Evolutionary conservation across 2,888 invertebrate genomes (phyloP).

Genomic region (Stenodema calcarata): DNA sequence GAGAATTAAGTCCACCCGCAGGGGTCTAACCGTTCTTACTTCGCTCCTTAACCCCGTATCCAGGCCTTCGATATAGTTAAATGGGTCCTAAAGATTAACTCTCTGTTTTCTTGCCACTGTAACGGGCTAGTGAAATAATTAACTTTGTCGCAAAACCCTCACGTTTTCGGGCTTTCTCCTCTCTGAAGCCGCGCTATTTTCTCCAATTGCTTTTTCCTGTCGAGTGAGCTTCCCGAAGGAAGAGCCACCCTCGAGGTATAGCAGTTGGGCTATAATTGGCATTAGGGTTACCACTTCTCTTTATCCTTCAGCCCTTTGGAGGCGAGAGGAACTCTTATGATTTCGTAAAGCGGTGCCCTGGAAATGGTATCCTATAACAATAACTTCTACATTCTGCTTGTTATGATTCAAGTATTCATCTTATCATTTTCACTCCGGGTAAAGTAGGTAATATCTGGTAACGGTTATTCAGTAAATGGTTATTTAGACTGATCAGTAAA

Average conservation of each 20-base stretch:
- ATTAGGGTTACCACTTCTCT: constrained; percentile 10
- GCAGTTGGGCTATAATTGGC: constrained; percentile 16
- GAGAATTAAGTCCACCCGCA: constrained; percentile 33
- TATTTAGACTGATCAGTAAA: no score
- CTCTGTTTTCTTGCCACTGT: not conserved
- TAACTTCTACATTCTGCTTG: not conserved
- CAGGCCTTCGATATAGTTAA: constrained; percentile 23
- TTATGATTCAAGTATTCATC: not conserved
- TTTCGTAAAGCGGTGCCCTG: not conserved
- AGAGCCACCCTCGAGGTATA: not conserved
- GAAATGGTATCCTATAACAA: not conserved
- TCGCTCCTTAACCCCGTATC: constrained; percentile 4
- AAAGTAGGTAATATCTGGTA: not conserved
- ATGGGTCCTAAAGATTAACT: constrained; percentile 36
- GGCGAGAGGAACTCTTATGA: not conserved
- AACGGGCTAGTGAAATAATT: constrained; percentile 39
- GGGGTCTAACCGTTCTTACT: not conserved
- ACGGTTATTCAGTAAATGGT: no score
- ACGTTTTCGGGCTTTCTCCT: constrained; percentile 15
- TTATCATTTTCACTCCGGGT: not conserved
- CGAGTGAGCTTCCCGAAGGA: constrained; percentile 18
- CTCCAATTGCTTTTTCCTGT: constrained; percentile 44
- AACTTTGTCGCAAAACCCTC: constrained; percentile 45
- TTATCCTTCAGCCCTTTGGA: not conserved
- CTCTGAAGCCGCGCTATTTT: constrained; percentile 7